Conservation (phyloP, 1,140 invertebrate species). For the Delia radicum region DNA sequence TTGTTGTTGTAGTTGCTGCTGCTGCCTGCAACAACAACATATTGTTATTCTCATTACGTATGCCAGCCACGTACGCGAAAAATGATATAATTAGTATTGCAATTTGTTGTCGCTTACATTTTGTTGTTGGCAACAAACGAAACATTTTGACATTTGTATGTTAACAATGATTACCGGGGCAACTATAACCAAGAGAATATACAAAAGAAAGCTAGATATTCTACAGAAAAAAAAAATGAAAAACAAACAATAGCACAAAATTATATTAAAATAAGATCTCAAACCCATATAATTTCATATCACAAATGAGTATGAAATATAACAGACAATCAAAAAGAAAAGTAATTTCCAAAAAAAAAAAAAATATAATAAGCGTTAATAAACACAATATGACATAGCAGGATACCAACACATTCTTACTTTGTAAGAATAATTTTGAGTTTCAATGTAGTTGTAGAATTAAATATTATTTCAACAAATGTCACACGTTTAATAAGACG, state of each 20-base stretch:
- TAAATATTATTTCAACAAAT: conserved; percentile 20
- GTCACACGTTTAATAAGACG: conserved; percentile 26
- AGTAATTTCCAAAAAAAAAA: not conserved
- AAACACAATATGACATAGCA: not conserved
- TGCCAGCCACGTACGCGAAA: conserved; percentile 49
- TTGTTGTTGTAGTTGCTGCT: not conserved
- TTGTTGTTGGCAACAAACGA: conserved; percentile 22
- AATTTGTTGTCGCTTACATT: conserved; percentile 42
- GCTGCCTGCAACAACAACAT: conserved; percentile 10
- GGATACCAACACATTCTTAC: too few relatives aligned
- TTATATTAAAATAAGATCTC: conserved; percentile 11
- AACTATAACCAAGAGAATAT: not conserved
- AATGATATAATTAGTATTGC: conserved; percentile 55
- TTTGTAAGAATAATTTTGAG: not conserved
- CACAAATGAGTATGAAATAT: not conserved
- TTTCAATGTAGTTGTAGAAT: not conserved
- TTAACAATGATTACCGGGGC: conserved; percentile 3
- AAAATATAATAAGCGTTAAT: not conserved
- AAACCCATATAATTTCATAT: too few relatives aligned
- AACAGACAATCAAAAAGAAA: not conserved
- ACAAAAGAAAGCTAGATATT: too few relatives aligned
- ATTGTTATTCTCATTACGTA: conserved; percentile 38
- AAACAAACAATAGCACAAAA: conserved; percentile 11
- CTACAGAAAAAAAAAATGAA: not conserved
- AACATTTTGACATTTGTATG: conserved; percentile 26